phyloP scores from a whole-genome alignment of 2,797 vertebrate genomes.

The Enteromius trimaculatus region DNA sequence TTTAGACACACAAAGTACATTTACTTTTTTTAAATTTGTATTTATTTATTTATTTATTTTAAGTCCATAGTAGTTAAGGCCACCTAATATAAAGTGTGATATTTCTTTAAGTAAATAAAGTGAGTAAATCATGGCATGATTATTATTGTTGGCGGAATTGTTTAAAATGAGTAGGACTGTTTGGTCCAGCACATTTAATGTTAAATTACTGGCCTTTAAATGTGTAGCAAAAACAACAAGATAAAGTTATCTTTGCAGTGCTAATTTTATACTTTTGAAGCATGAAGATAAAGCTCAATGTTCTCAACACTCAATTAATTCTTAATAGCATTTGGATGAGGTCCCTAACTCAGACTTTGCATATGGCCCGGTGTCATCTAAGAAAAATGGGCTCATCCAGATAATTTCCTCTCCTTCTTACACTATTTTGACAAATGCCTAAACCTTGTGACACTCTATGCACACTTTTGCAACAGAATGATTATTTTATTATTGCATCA shows the following conservation, averaged over 20 bases:
- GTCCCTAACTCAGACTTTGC: slow-evolving; percentile 24
- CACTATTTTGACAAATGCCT: not conserved
- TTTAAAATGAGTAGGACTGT: not conserved
- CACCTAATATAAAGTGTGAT: no score
- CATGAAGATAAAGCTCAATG: slow-evolving; percentile 10
- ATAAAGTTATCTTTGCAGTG: not conserved
- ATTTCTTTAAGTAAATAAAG: no score
- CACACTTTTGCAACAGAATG: not conserved
- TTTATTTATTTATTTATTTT: no score
- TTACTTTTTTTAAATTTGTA: no score
- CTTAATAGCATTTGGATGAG: slow-evolving; percentile 30
- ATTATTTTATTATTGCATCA: not conserved
- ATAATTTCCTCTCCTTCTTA: not conserved
- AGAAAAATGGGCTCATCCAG: slow-evolving; percentile 5
- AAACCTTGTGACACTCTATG: not conserved
- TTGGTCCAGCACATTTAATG: not conserved
- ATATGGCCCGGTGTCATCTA: slow-evolving; percentile 32
- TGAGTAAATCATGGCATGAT: not conserved
- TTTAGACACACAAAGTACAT: no score
- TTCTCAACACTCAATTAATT: slow-evolving; percentile 2
- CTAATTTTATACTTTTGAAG: slow-evolving; percentile 23
- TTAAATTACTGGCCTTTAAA: not conserved
- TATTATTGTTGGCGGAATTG: not conserved
- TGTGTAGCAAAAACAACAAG: not conserved
- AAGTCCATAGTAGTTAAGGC: no score